Evolutionary conservation across 1,140 invertebrate species (phyloP), one percentile per base, ranked within the genome.

Genomic region (Papilio helenus): DNA sequence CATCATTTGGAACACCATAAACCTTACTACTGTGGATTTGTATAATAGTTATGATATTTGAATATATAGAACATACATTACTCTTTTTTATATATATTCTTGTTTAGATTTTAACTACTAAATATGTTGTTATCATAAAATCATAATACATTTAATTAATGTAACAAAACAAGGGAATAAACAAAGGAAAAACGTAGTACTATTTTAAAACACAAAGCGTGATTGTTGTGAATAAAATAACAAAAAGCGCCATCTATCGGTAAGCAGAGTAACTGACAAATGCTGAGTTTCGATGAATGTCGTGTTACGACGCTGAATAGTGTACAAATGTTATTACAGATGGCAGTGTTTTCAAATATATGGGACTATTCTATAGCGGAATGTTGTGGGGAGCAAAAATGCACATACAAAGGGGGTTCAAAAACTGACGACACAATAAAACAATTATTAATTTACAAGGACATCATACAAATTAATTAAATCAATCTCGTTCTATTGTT

Each of bases 301-400:
- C 18, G 1, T 12, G 23, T 61, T 61, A 9, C 20, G n/a, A 23
- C 55, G 58, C 58, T 26, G 10, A 26, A 61, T 26, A 61, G 58
- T 61, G 12, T 23, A 23, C 23, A 26, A 29, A 61, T 23, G 9
- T 23, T 71, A n/a, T 12, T 77, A 77, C 4, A 87, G 86, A 86
- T 87, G 86, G 84, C 86, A 83, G 77, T 87, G 83, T 84, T 80
- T 23, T 26, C 10, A 55, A 80, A 72, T 71, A 72, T 39, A 26
- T 72, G 16, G 10, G 5, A 61, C 5, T 39, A 23, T 14, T 61
- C 20, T 23, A 61, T 23, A 23, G 9, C 0, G 58, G 58, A 61
- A 26, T 61, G 9, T 55, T 10, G 51, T 7, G 18, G 3, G 18
- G 51, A 18, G n/a, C 51, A 55, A 55, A 55, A 55, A 55, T 55